Evolutionary conservation across 37 sponge, comb jelly and placozoan species (phyloP).

Genomic region (Tethya wilhelma): DNA sequence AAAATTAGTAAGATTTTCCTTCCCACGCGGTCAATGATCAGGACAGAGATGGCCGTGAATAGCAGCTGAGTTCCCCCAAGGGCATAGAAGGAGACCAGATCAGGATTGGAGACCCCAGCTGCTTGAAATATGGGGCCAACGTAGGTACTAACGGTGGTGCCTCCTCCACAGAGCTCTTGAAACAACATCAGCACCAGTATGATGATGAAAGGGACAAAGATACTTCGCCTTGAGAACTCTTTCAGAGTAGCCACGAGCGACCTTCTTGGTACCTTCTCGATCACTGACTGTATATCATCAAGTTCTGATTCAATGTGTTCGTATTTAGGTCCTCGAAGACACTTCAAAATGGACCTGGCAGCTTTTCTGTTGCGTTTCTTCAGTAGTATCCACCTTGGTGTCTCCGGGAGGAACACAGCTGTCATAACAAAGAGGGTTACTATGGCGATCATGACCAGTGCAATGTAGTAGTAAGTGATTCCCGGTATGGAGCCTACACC

Average conservation of each 20-base stretch:
- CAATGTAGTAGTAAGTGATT: constrained; percentile 23
- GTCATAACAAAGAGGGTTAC: constrained; percentile 6
- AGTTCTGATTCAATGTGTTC: constrained; percentile 15
- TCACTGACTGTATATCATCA: background rate
- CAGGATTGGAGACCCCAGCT: constrained; percentile 27
- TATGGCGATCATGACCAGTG: constrained; percentile 12
- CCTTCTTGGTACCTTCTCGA: background rate
- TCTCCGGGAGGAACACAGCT: constrained; percentile 40
- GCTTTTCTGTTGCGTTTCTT: constrained; percentile 6
- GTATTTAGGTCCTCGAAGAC: constrained; percentile 48
- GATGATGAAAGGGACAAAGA: constrained; percentile 11
- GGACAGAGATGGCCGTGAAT: constrained; percentile 20
- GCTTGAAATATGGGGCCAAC: constrained; percentile 41
- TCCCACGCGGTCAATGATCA: constrained; percentile 75
- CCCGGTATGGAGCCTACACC: constrained; percentile 18
- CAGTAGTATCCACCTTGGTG: constrained; percentile 63
- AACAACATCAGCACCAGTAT: constrained; percentile 7
- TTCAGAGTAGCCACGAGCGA: background rate
- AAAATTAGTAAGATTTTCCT: constrained; percentile 58
- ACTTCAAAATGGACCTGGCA: constrained; percentile 33
- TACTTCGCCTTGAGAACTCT: background rate
- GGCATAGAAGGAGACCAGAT: constrained; percentile 6
- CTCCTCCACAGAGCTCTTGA: constrained; percentile 62
- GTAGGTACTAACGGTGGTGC: constrained; percentile 30
- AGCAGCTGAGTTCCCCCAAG: constrained; percentile 31